Conservation (phyloP, 2,888 invertebrate genomes). For the Lymantria monacha region DNA sequence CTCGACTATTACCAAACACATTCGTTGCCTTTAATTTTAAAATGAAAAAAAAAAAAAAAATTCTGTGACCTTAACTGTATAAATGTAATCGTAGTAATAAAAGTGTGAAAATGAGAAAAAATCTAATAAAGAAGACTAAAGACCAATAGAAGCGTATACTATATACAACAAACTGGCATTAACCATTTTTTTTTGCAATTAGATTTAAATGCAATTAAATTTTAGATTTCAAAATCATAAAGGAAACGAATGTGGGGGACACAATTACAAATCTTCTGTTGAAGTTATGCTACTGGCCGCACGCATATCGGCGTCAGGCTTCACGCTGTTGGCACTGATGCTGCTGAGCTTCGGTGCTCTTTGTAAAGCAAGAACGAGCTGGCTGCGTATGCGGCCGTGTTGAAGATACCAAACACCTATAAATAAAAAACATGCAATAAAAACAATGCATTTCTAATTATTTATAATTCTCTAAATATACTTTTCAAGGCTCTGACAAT, state of each 20-base stretch:
- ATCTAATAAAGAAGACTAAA: too few relatives aligned
- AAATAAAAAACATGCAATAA: conserved; percentile 36
- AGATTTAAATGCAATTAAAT: background rate
- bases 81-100: too few relatives aligned
- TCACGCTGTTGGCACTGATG: conserved; percentile 40
- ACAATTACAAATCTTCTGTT: conserved; percentile 26
- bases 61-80: too few relatives aligned
- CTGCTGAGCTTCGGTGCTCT: conserved; percentile 83
- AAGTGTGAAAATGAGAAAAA: too few relatives aligned
- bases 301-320: conserved; percentile 14
- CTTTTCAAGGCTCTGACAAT: too few relatives aligned
- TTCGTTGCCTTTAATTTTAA: conserved; percentile 18
- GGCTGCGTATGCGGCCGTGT: conserved; percentile 89
- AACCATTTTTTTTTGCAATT: background rate
- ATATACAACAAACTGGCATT: too few relatives aligned
- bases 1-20: conserved; percentile 18
- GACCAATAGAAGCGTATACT: too few relatives aligned
- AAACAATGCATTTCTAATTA: background rate
- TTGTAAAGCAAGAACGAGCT: conserved; percentile 89
- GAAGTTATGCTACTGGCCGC: conserved; percentile 27
- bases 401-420: conserved; percentile 91
- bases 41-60: background rate
- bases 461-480: too few relatives aligned
- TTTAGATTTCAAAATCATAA: conserved; percentile 26
- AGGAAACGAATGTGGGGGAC: conserved; percentile 40